Base-by-base conservation (phyloP, 2,113 vertebrate genomes). In the Ptychochromis oligacanthus region DNA sequence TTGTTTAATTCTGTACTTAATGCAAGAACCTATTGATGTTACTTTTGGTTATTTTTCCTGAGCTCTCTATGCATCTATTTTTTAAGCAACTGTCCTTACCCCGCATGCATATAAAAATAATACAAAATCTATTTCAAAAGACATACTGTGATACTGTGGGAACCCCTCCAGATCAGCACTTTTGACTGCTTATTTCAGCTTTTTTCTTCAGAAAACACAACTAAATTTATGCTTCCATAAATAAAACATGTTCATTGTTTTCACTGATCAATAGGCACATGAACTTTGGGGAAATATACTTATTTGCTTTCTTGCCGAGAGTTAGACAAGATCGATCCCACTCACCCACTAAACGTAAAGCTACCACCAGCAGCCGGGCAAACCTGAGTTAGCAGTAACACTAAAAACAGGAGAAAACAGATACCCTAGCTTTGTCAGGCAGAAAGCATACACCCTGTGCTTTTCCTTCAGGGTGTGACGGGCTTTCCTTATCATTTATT, bases 291-390 rank as follows among this genome's bases (percentile, higher is more conserved):
- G 26, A 72, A 72, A 72, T 54, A 72, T 34, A 54, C n/a, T 72
- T 54, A 31, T 72, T 72, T 72, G 46, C 18, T 34, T 72, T 34
- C 67, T 72, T 72, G 31, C 67, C 1, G 0, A n/a, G 46, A 31
- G 46, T 72, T 72, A 72, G 46, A 72, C 12, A 54, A 72, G 67
- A 72, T 72, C 67, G 49, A n/a, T 72, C 54, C 26, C 26, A 54
- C 26, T 1, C 67, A 31, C 26, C n/a, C 20, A 34, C 28, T 56
- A 22, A 56, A 22, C 54, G 46, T n/a, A 34, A 72, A 34, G 67
- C 6, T 56, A 38, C 72, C 22, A 36, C n/a, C 36, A 57, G 52
- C 67, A 54, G 46, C 31, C 17, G 26, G 26, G 43, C 10, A 72
- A 52, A 52, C 18, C 14, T 67, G 22, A 67, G 62, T 65, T 43